Evolutionary conservation across 2,797 vertebrate species (phyloP), one percentile per base, ranked within the genome.

Genomic region (Triplophysa bombifrons): DNA sequence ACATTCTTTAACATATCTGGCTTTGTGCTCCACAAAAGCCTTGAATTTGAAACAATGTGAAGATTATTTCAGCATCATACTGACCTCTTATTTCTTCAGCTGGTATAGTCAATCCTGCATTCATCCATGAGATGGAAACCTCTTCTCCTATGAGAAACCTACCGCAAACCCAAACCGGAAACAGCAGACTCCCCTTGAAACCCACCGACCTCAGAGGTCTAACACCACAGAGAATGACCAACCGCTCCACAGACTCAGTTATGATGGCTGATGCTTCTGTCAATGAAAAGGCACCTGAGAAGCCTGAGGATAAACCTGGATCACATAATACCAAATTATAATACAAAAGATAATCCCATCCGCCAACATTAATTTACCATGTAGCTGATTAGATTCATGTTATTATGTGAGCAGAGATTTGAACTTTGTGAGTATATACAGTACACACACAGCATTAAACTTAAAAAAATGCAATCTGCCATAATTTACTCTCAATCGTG

Each of bases 101-200:
- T 92, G 98, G 97, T n/a, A 94, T 96, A 76, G 96, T 96, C 90
- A 99, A 99, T 86, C 97, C 95, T 0, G 93, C 93, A 76, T 99
- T 96, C 91, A 93, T 96, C 86, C 91, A 91, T 2, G 97, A 99
- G 14, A 85, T 94, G 80, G 94, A 96, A 56, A 88, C 89, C n/a
- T 85, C 50, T 71, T 61, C 73, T 0, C 93, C 94, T 46, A 55
- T 58, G 48, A 22, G 25, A 46, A 79, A 46, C 69, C 50, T 61
- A 0, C 96, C 97, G 0, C 61, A 95, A 77, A 90, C 92, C 13
- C 61, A 95, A 77, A 90, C 92, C 13, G 96, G 95, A 83, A 88
- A 85, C 0, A 91, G 90, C 27, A 88, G 91, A 81, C 90, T 97
- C 74, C 96, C 97, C 0, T 93, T 92, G 88, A 96, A 95, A 3